Evolutionary conservation across 1,140 invertebrate species (phyloP).

Genomic region (Drosophila lacertosa): DNA sequence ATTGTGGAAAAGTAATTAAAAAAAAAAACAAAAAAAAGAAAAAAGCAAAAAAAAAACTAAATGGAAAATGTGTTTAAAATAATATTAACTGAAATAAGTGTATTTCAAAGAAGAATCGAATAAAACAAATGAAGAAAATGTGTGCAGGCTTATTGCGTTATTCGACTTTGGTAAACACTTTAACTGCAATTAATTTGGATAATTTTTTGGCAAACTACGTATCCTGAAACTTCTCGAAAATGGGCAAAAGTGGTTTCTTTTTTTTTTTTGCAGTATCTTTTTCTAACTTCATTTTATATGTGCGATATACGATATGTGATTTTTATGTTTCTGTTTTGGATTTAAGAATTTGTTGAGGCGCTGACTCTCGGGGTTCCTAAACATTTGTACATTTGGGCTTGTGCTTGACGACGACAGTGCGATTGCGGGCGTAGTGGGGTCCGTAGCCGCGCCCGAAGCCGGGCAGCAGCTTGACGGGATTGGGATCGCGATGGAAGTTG

Average conservation of each 20-base stretch:
- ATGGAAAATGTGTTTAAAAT: conserved; percentile 73
- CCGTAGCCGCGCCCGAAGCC: conserved; percentile 24
- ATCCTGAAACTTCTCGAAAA: too few relatives aligned
- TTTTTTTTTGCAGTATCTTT: not conserved
- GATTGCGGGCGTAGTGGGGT: conserved; percentile 2
- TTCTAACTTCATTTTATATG: too few relatives aligned
- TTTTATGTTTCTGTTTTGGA: not conserved
- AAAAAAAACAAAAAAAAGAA: conserved; percentile 12
- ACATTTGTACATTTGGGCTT: conserved; percentile 2
- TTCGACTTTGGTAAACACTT: not conserved
- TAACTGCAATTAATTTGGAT: conserved; percentile 17
- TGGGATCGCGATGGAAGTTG: conserved; percentile 18
- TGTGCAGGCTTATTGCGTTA: conserved; percentile 6
- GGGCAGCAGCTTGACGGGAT: conserved; percentile 14
- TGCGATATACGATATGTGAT: too few relatives aligned
- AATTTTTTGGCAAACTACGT: too few relatives aligned
- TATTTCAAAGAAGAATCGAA: conserved; percentile 75
- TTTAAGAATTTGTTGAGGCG: not conserved
- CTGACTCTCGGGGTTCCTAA: not conserved
- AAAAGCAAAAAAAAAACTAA: conserved; percentile 42
- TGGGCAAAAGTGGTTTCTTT: not conserved
- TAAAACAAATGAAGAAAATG: conserved; percentile 69
- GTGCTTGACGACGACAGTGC: not conserved
- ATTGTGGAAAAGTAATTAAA: too few relatives aligned
- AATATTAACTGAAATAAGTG: conserved; percentile 65